A percentile compares a stretch with the other conserved stretches of the same genome.
Evolutionary conservation across 2,888 invertebrate genomes (phyloP).

Genomic region (Hydraecia micacea): DNA sequence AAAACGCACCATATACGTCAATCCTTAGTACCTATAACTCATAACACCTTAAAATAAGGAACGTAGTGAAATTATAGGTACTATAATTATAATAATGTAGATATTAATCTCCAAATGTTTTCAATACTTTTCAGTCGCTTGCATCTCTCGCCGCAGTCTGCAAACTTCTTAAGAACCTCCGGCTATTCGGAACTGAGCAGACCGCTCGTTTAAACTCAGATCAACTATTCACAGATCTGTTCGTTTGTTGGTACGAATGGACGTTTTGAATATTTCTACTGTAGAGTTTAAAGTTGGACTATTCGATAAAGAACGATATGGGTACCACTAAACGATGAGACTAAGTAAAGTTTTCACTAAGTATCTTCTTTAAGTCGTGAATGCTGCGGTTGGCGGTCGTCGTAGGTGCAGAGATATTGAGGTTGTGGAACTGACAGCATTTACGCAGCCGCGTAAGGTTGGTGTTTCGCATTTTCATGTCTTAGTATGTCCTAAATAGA

Average conservation of each 20-base stretch:
- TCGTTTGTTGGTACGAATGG: slow-evolving; percentile 27
- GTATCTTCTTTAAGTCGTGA: neutral
- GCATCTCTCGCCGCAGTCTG: slow-evolving; percentile 31
- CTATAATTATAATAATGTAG: too few species aligned
- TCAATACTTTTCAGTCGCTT: slow-evolving; percentile 16
- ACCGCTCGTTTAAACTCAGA: slow-evolving; percentile 54
- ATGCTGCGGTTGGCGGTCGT: neutral
- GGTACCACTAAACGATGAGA: neutral
- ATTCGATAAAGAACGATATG: neutral
- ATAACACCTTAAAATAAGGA: neutral
- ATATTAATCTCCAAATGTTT: neutral
- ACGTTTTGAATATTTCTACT: slow-evolving; percentile 47
- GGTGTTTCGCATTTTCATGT: neutral
- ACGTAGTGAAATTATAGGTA: neutral
- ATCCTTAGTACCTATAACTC: neutral
- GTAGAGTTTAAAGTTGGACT: neutral
- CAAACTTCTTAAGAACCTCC: slow-evolving; percentile 44
- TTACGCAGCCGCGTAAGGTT: neutral
- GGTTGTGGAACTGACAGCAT: neutral
- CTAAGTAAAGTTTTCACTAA: neutral
- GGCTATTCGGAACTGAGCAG: slow-evolving; percentile 47
- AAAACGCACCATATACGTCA: neutral
- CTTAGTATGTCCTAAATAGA: too few species aligned
- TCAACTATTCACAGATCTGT: slow-evolving; percentile 61
- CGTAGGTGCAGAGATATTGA: neutral